These are phyloP conservation scores for Luperina testacea DNA, from an alignment of 2,888 invertebrate species.

Conservation along the genomic window DNA sequence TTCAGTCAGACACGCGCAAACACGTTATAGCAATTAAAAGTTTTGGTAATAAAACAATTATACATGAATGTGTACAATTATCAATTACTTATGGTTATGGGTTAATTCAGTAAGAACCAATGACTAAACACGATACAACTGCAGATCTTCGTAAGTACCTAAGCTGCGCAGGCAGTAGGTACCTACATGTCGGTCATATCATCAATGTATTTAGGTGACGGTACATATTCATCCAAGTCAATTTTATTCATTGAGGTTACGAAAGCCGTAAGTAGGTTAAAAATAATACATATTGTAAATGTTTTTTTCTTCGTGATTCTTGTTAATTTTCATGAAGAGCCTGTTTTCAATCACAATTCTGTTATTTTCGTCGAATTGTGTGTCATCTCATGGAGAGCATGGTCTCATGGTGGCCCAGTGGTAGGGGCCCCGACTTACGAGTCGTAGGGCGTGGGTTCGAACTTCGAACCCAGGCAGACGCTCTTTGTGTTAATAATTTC, in stretches of 20 bases:
- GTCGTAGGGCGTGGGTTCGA: background rate
- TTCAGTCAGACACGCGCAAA: background rate
- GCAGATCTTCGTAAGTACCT: background rate
- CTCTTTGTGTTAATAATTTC: background rate
- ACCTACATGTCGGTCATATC: conserved; percentile 21
- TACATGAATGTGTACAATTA: background rate
- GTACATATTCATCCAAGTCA: conserved; percentile 51
- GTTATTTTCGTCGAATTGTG: conserved; percentile 2
- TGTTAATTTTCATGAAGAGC: conserved; percentile 10
- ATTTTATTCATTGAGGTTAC: conserved; percentile 60
- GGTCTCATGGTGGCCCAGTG: background rate
- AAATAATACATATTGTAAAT: conserved; percentile 23
- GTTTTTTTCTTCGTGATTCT: conserved; percentile 23
- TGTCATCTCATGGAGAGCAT: background rate
- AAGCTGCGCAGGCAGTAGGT: background rate
- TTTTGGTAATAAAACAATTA: background rate
- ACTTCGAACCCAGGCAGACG: background rate
- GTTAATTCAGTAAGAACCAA: background rate
- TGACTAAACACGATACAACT: background rate
- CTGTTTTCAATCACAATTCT: background rate
- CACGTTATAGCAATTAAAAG: background rate
- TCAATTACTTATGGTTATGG: background rate
- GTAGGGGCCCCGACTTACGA: background rate
- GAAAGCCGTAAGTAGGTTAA: conserved; percentile 31
- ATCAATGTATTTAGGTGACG: conserved; percentile 51